A percentile compares a stretch with the other conserved stretches of the same genome.
Evolutionary conservation across 1,140 invertebrate species (phyloP).

Genomic region (Choristoneura fumiferana): DNA sequence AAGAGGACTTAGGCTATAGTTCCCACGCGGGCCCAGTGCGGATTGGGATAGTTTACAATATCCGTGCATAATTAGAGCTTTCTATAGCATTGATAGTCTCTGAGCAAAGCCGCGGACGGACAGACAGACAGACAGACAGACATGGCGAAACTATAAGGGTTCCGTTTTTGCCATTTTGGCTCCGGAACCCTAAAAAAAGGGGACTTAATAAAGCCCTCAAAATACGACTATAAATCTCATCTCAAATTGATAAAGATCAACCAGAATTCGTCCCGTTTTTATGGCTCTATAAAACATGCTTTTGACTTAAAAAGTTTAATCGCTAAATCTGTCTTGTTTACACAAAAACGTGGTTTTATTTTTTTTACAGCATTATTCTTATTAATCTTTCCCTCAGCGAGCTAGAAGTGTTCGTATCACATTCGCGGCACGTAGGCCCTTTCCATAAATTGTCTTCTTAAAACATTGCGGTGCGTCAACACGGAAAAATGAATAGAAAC

Average conservation of each 20-base stretch:
- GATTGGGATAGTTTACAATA: too few species aligned
- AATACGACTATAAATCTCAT: constrained; percentile 2
- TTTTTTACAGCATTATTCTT: constrained; percentile 41
- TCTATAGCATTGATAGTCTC: too few species aligned
- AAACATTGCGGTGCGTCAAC: constrained; percentile 49
- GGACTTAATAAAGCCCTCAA: constrained; percentile 4
- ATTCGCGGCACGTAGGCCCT: constrained; percentile 49
- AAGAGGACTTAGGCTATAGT: too few species aligned
- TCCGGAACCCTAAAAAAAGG: too few species aligned
- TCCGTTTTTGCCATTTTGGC: too few species aligned
- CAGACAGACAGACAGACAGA: too few species aligned
- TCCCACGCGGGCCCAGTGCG: too few species aligned
- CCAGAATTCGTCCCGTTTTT: constrained; percentile 18
- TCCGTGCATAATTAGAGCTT: too few species aligned
- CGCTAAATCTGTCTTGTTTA: constrained; percentile 32
- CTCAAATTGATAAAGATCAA: constrained; percentile 21
- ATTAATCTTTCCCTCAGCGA: constrained; percentile 42
- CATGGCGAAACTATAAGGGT: too few species aligned
- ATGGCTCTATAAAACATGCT: constrained; percentile 13
- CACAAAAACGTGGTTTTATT: constrained; percentile 27
- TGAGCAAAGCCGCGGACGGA: too few species aligned
- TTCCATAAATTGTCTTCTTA: constrained; percentile 58
- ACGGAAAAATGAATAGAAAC: constrained; percentile 36
- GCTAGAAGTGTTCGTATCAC: constrained; percentile 27
- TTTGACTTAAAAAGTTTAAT: constrained; percentile 21